Conservation (phyloP, 2,113 vertebrate genomes). For the Phycodurus eques region DNA sequence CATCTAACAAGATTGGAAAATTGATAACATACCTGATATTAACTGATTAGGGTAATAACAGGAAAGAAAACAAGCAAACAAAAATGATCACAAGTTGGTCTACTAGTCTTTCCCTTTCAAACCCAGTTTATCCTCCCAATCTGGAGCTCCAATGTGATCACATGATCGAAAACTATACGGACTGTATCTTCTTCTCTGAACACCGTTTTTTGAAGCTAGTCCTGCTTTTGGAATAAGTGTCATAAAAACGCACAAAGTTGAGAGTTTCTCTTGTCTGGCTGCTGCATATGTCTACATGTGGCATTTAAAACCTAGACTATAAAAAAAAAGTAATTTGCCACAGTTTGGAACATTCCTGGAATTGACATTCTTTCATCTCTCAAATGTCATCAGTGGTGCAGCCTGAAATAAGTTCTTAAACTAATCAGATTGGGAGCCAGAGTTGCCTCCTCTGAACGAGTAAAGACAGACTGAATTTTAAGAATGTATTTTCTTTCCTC, state of each 20-base stretch:
- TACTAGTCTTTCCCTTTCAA: no score
- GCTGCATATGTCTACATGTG: neutral
- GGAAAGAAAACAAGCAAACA: no score
- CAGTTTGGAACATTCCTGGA: slow-evolving; percentile 25
- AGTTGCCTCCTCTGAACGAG: slow-evolving; percentile 41
- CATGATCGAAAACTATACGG: no score
- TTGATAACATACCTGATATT: no score
- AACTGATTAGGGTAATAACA: no score
- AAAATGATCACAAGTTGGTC: no score
- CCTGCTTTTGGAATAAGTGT: no score
- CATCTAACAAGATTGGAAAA: neutral
- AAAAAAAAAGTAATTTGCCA: slow-evolving; percentile 16
- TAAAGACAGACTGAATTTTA: slow-evolving; percentile 32
- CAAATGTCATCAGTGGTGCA: slow-evolving; percentile 46
- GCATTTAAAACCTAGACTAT: slow-evolving; percentile 25
- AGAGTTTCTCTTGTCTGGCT: neutral
- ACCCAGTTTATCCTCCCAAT: no score
- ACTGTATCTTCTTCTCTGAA: no score
- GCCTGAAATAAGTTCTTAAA: slow-evolving; percentile 56
- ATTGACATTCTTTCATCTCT: slow-evolving; percentile 42
- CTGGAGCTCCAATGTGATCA: neutral
- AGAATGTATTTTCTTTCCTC: neutral
- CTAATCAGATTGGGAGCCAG: slow-evolving; percentile 51
- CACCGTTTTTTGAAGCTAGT: no score
- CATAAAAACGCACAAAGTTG: neutral